These are phyloP conservation scores for Helobdella robusta DNA, from an alignment of 2,888 invertebrate species.

Conservation along the genomic window DNA sequence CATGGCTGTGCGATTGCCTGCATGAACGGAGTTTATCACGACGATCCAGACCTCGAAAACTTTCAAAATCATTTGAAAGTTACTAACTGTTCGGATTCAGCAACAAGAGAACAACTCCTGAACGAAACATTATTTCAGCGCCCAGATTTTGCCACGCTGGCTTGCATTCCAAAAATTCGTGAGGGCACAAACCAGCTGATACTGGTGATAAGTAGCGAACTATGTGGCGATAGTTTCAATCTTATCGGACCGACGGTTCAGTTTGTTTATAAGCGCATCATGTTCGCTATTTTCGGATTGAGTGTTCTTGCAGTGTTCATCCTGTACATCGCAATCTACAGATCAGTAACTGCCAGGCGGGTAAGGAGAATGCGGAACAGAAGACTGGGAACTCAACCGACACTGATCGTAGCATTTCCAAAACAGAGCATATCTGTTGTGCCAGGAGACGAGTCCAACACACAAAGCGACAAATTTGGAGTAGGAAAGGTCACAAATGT, in stretches of 20 bases:
- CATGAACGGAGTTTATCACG: constrained; percentile 32
- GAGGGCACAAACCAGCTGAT: background rate
- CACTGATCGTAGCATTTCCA: constrained; percentile 8
- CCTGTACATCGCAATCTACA: constrained; percentile 45
- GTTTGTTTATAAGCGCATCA: constrained; percentile 42
- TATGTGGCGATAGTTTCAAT: constrained; percentile 37
- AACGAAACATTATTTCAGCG: no score
- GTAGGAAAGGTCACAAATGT: no score
- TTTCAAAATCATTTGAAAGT: no score
- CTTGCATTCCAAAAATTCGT: background rate
- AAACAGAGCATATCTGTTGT: constrained; percentile 11
- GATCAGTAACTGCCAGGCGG: constrained; percentile 36
- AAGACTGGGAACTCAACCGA: constrained; percentile 5
- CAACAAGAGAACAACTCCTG: background rate
- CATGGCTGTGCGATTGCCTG: constrained; percentile 33
- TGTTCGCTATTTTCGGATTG: constrained; percentile 42
- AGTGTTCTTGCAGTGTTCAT: constrained; percentile 44
- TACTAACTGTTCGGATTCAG: background rate
- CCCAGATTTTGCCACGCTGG: no score
- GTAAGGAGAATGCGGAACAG: constrained; percentile 16
- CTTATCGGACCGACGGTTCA: constrained; percentile 36
- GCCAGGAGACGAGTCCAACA: background rate
- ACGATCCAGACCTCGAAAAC: background rate
- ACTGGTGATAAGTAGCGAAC: background rate
- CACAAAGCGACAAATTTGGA: background rate